Base-by-base conservation (phyloP, 2,113 vertebrate species). In the Acrocephalus arundinaceus region DNA sequence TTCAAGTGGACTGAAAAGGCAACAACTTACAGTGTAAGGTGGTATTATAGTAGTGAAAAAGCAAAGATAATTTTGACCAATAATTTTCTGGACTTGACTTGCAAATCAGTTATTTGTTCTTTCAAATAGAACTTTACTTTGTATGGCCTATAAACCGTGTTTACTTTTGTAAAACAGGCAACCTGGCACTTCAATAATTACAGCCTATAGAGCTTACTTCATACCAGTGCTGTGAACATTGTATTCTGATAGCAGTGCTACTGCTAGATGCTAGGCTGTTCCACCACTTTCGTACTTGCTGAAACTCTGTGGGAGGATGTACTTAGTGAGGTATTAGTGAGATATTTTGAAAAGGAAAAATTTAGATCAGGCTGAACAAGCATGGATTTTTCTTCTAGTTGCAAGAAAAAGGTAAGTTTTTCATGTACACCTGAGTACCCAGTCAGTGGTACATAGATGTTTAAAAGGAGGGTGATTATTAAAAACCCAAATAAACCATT, bases 291-390 rank as follows among this genome's bases (percentile, higher is more conserved):
- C 17, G 1, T 91, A 63, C 91, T 93, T 90, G 71, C 85, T 93
- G 92, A 90, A 96, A 91, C 87, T 88, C 75, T 83, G 93, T 97
- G 87, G 94, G 91, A 94, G 91, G 93, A 93, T 96, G 66, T 91
- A 91, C 66, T 95, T 79, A 65, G 37, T 39, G 43, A 87, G 85
- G 35, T 90, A 83, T 95, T 79, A 65, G 37, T 39, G 43, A 87
- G 85, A 39, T 90, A 83, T 93, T 97, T 96, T 85, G 72, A 96
- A 95, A 85, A 86, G 59, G 24, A 12, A 96, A 85, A 86, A 81
- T 80, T 91, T 93, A 90, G 85, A 93, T 85, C 61, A 72, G 74
- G n/a, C 45, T 89, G 80, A 87, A 95, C 91, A 95, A 81, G 24
- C 20, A 52, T 37, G 31, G 21, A 41, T 67, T 87, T 85, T 93